phyloP scores from a whole-genome alignment of 1,140 invertebrate genomes.

The Phymorhynchus buccinoides region DNA sequence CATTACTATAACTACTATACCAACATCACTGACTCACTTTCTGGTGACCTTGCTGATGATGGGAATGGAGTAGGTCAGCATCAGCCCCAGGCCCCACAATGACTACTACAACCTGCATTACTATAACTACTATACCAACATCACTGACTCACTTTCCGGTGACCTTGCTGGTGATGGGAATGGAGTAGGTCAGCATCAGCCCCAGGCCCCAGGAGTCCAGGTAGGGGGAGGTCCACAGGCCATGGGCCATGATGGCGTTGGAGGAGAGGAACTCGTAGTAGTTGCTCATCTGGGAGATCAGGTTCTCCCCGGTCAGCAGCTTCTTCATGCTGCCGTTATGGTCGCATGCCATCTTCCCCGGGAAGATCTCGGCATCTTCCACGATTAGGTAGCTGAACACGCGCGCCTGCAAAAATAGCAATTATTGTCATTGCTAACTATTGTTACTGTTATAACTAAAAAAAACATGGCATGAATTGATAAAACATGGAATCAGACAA shows the following conservation, averaged over 20 bases:
- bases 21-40: too few relatives aligned
- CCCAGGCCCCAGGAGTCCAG: conserved; percentile 73
- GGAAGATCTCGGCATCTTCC: conserved; percentile 74
- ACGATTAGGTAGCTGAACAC: conserved; percentile 75
- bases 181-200: conserved; percentile 73
- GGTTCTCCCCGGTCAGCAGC: conserved; percentile 71
- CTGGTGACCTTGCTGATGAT: conserved; percentile 69
- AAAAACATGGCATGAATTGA: too few relatives aligned
- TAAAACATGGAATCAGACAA: too few relatives aligned
- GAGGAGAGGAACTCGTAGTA: conserved; percentile 74
- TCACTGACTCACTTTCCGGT: conserved; percentile 66
- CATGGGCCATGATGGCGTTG: conserved; percentile 68
- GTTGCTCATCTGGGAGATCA: conserved; percentile 74
- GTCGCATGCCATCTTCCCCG: conserved; percentile 71
- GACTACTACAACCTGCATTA: too few relatives aligned
- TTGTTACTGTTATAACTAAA: too few relatives aligned
- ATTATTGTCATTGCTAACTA: too few relatives aligned
- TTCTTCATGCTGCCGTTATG: conserved; percentile 72
- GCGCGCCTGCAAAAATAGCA: conserved; percentile 60
- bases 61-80: conserved; percentile 74
- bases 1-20: too few relatives aligned
- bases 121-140: too few relatives aligned
- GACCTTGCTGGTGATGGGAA: conserved; percentile 71
- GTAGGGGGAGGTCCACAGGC: conserved; percentile 74
- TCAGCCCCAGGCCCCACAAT: conserved; percentile 72